Evolutionary conservation across 2,797 vertebrate species (phyloP).

Genomic region (Scolopax bukidnonensis): DNA sequence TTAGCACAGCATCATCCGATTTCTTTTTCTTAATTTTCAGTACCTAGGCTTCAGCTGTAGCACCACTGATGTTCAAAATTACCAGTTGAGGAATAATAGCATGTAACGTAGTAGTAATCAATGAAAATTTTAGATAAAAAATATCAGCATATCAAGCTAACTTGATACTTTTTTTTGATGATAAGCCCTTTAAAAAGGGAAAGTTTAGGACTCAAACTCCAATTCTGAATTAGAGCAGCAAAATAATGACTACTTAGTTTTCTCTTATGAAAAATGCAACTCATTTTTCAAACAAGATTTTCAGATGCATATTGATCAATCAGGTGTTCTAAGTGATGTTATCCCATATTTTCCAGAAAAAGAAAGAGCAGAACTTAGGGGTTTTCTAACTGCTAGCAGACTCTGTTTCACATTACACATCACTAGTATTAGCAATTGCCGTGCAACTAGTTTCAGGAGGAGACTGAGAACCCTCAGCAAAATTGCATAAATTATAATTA

Average conservation of each 20-base stretch:
- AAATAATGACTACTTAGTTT: not conserved
- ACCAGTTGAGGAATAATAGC: not conserved
- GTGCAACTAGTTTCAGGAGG: not conserved
- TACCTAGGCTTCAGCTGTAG: not conserved
- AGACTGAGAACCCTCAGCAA: not conserved
- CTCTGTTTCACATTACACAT: not conserved
- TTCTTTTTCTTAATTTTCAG: not conserved
- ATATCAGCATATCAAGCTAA: not conserved
- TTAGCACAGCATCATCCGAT: not conserved
- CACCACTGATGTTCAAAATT: not conserved
- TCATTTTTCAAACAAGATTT: not conserved
- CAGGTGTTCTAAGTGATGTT: not conserved
- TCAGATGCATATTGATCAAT: not conserved
- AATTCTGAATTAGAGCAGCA: not conserved
- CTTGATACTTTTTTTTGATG: not conserved
- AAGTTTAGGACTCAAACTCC: not conserved
- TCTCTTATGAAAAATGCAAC: not conserved
- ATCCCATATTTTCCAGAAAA: not conserved
- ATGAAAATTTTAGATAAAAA: not conserved
- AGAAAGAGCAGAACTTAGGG: not conserved
- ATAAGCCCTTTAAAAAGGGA: not conserved
- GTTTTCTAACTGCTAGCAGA: not conserved
- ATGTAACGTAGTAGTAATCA: not conserved
- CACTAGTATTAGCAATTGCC: not conserved
- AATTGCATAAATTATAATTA: not conserved